phyloP scores from a whole-genome alignment of 2,888 invertebrate species.

The Helicoverpa assulta region DNA sequence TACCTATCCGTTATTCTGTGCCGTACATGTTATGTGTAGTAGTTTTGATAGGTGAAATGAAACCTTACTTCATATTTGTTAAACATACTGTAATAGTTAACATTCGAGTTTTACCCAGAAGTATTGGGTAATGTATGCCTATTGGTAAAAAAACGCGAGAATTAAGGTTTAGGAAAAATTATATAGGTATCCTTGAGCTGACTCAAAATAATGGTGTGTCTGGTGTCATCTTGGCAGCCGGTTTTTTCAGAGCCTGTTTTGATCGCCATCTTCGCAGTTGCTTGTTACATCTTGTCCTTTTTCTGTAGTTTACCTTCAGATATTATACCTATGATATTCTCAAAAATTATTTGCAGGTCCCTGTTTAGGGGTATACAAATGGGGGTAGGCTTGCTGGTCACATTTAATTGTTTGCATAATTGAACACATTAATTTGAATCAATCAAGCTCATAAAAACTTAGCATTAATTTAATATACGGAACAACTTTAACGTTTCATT shows the following conservation, averaged over 20 bases:
- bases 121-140: neutral
- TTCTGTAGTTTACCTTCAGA: conserved; percentile 29
- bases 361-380: too few species aligned
- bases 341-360: neutral
- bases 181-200: neutral
- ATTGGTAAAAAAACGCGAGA: neutral
- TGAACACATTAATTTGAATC: neutral
- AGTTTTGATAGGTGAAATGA: too few species aligned
- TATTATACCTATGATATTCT: conserved; percentile 15
- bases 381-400: neutral
- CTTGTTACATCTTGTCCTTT: conserved; percentile 20
- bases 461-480: conserved; percentile 7
- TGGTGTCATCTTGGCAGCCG: conserved; percentile 50
- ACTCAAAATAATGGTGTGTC: conserved; percentile 12
- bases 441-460: neutral
- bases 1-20: too few species aligned
- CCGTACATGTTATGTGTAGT: too few species aligned
- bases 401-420: neutral
- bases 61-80: too few species aligned
- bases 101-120: neutral
- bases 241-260: conserved; percentile 59
- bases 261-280: conserved; percentile 25
- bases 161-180: neutral
- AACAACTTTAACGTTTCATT: neutral
- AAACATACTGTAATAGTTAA: too few species aligned